Evolutionary conservation across 2,888 invertebrate species (phyloP), one percentile per base, ranked within the genome.

Genomic region (Suillia variegata): DNA sequence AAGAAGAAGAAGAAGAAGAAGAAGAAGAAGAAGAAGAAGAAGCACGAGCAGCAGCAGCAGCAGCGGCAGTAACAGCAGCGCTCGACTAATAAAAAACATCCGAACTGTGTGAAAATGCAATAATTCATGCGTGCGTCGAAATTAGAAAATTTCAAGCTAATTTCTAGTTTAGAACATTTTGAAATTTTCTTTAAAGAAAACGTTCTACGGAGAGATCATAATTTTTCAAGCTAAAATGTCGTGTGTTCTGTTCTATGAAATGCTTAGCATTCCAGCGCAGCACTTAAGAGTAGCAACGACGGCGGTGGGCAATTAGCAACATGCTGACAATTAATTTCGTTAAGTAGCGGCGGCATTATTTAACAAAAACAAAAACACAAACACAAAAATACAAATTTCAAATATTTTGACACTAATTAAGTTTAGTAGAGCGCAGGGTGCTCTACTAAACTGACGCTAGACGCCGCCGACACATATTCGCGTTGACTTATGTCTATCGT

Each of bases 281-380:
- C 50, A 31, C 31, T 50, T 50, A n/a, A 50, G 15, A 50, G 50
- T 31, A 24, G 31, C 31, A n/a, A n/a, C n/a, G n/a, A n/a, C n/a
- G n/a, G n/a, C n/a, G n/a, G 2, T 31, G 50, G 31, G 31, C 50
- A 24, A 50, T 50, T 50, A 50, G 31, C 15, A 26, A 50, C 10
- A 50, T 50, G 50, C 31, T 17, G 20, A 17, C 50, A 26, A 50
- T 50, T 50, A 50, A 50, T 50, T 50, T 26, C 5, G 15, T 31
- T 31, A 26, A 50, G 13, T 50, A n/a, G 50, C 17, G 13, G 26
- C 26, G 17, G 20, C 20, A 50, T n/a, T n/a, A n/a, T n/a, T n/a
- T n/a, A n/a, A n/a, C n/a, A n/a, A n/a, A n/a, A n/a, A n/a, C n/a
- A n/a, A n/a, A n/a, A n/a, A n/a, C n/a, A n/a, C n/a, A n/a, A n/a